Evolutionary conservation across 1,140 invertebrate species (phyloP).

Genomic region (Agraylea sexmaculata): DNA sequence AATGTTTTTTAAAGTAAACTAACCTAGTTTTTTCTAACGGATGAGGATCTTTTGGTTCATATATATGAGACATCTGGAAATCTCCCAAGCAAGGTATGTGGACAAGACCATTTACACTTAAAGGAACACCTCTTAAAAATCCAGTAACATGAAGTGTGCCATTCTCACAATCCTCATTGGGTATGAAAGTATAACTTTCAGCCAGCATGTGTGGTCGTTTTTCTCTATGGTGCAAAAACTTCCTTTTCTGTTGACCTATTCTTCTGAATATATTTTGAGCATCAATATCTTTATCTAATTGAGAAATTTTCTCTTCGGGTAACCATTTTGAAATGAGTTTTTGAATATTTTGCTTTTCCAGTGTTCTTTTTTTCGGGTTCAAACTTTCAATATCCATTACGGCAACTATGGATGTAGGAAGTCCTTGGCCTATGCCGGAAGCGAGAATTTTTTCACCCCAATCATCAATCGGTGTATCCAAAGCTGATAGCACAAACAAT

Average conservation of each 20-base stretch:
- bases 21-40: slow-evolving; percentile 45
- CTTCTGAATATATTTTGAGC: slow-evolving; percentile 65
- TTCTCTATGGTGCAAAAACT: slow-evolving; percentile 58
- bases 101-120: slow-evolving; percentile 79
- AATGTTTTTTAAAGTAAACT: slow-evolving; percentile 9
- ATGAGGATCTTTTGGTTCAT: slow-evolving; percentile 62
- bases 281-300: slow-evolving; percentile 63
- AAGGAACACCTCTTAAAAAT: slow-evolving; percentile 65
- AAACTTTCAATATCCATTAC: slow-evolving; percentile 65
- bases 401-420: slow-evolving; percentile 66
- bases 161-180: slow-evolving; percentile 39
- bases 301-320: slow-evolving; percentile 70
- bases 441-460: slow-evolving; percentile 65
- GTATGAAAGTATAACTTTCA: slow-evolving; percentile 62
- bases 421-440: slow-evolving; percentile 66
- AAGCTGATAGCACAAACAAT: slow-evolving; percentile 58
- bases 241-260: slow-evolving; percentile 72
- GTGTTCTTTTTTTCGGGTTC: slow-evolving; percentile 58
- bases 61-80: slow-evolving; percentile 80
- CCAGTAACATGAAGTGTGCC: slow-evolving; percentile 78
- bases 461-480: slow-evolving; percentile 53
- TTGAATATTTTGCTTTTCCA: slow-evolving; percentile 62
- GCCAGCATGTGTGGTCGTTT: slow-evolving; percentile 69
- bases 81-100: slow-evolving; percentile 86
- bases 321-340: slow-evolving; percentile 66